Evolutionary conservation across 2,888 invertebrate genomes (phyloP), one percentile per base, ranked within the genome.

Genomic region (Oligia fasciuncula): DNA sequence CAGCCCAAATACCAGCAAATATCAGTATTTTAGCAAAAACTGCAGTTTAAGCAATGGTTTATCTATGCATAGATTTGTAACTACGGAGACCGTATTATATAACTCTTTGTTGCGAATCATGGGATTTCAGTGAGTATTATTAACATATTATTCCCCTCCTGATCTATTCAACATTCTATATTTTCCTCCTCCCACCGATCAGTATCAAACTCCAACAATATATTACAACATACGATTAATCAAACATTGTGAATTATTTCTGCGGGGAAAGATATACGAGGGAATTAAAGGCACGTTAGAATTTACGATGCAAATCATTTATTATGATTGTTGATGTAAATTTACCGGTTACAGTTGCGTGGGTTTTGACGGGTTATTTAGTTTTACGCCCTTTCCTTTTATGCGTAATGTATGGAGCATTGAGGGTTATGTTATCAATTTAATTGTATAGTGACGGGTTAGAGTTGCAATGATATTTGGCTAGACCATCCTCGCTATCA

Each of bases 291-390:
- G 66, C 57, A 72, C 46, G 83, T 40, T 71, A 8, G 67, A 70
- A 84, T 84, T 84, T 83, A 86, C 66, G 83, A 83, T 73, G 67
- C 69, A 86, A 86, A 84, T 86, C 62, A 86, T 83, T 84, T 75
- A 73, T 83, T 79, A 83, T 86, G 86, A 83, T 79, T 67, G 84
- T 65, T 86, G 86, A 83, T 86, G 86, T 86, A 79, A 86, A 83
- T 75, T 78, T 72, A 72, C 54, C 62, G 43, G 74, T 23, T 51
- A 62, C 65, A 66, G 65, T 54, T 74, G 86, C 66, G 86, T 86
- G 74, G 84, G 84, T 17, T 66, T 63, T 69, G 83, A 78, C 29
- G 62, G 35, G 62, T 66, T 84, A 71, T 84, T 77, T 77, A 71
- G 71, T 81, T 76, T 62, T 54, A 85, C 71, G 81, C 51, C 69